Base-by-base conservation (phyloP, 2,888 invertebrate genomes). In the Acleris sparsana region DNA sequence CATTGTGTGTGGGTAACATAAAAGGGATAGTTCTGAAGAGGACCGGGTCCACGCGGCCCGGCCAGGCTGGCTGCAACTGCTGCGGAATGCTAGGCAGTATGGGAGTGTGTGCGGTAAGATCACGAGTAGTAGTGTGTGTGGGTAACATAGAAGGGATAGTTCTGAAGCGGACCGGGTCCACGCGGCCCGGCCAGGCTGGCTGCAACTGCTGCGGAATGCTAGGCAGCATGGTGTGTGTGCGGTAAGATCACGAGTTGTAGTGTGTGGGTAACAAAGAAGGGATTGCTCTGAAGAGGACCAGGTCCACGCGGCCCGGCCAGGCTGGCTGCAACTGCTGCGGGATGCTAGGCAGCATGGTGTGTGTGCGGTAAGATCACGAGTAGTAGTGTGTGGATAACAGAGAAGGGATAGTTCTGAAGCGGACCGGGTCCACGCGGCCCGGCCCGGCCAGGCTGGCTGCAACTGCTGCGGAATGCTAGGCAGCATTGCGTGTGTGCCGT, bases 351-450 rank as follows among this genome's bases (percentile, higher is more conserved):
- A 93, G 93, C 67, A 93, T 94, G 25, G 25, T 25, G 25, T 25
- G 25, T 25, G 25, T 25, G 25, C 25, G 25, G 25, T 25, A 25
- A 25, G 25, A 25, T 25, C 25, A 25, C 25, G 25, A 78, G 95
- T 95, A 9, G 33, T 9, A 9, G 33, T 33, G 33, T 33, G 33
- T 33, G 33, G 33, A 9, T 33, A 33, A 9, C 33, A 33, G 1
- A 29, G 29, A 11, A 5, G 18, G 20, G 33, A 9, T 33, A 9
- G 33, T 99, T 6, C 93, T 95, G 79, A 99, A 99, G 81, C 94
- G 98, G 53, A 97, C 98, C 0, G 99, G 97, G 63, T 98, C 98
- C 58, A 96, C 96, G 0, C 94, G 94, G 71, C 95, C 96, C 94
- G 94, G 71, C 95, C 96, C 0, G 96, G 96, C 0, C 96, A 96